A percentile compares a stretch with the other conserved stretches of the same genome.
These are phyloP conservation scores for Phortica magna DNA, from an alignment of 2,888 invertebrate genomes.

Conservation along the genomic window DNA sequence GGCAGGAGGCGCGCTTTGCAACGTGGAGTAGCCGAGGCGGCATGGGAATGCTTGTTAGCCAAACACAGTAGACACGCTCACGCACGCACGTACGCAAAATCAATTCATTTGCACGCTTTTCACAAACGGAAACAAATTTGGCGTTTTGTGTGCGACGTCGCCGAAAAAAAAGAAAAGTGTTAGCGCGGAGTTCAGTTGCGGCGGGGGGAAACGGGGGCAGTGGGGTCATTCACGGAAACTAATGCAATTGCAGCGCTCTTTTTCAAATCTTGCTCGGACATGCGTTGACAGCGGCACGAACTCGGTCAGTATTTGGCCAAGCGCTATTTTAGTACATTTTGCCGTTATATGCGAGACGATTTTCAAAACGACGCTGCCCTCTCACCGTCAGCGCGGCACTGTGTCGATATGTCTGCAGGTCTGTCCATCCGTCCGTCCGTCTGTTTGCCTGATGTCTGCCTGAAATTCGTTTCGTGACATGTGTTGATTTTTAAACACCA, in stretches of 20 bases:
- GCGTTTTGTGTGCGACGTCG: neutral
- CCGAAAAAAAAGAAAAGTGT: neutral
- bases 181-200: no score
- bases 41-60: constrained; percentile 28
- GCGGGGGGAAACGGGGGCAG: no score
- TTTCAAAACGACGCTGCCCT: neutral
- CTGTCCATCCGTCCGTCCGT: neutral
- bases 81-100: constrained; percentile 1
- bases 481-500: constrained; percentile 30
- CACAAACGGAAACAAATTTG: constrained; percentile 1
- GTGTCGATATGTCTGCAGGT: neutral
- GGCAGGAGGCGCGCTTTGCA: neutral
- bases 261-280: neutral
- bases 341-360: neutral
- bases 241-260: neutral
- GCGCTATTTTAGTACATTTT: neutral
- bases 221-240: neutral
- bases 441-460: constrained; percentile 11
- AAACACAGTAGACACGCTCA: neutral
- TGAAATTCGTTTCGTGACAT: constrained; percentile 27
- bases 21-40: neutral
- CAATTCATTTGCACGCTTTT: constrained; percentile 25
- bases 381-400: neutral
- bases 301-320: constrained; percentile 17
- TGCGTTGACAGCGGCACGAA: constrained; percentile 7